Conservation (phyloP, 2,888 invertebrate species). For the Uloborus plumipes region DNA sequence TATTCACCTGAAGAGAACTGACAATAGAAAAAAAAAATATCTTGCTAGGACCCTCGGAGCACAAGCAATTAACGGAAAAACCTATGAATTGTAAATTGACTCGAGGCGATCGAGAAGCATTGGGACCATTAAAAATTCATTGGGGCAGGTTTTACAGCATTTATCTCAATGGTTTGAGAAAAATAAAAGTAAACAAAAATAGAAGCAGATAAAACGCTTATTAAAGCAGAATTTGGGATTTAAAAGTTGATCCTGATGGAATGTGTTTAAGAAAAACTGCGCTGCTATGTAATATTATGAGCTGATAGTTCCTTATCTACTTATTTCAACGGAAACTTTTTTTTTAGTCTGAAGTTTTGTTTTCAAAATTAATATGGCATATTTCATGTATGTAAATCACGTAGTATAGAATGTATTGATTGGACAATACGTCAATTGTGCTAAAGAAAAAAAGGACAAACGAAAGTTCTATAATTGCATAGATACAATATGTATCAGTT, state of each 20-base stretch:
- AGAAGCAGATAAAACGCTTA: constrained; percentile 7
- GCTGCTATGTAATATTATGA: too few relatives aligned
- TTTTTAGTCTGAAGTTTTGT: too few relatives aligned
- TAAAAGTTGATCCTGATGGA: constrained; percentile 8
- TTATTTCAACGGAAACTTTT: too few relatives aligned
- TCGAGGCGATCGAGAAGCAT: background rate
- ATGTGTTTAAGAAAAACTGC: constrained; percentile 4
- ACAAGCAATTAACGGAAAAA: constrained; percentile 3
- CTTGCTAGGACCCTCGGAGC: background rate
- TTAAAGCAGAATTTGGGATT: background rate
- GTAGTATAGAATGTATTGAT: too few relatives aligned
- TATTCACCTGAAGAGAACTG: too few relatives aligned
- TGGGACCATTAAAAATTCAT: constrained; percentile 21
- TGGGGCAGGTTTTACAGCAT: background rate
- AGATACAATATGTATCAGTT: too few relatives aligned
- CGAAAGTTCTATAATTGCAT: too few relatives aligned
- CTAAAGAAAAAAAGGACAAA: too few relatives aligned
- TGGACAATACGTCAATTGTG: too few relatives aligned
- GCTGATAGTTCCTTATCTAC: too few relatives aligned
- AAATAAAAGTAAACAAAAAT: constrained; percentile 7
- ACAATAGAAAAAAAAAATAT: background rate
- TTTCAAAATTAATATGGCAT: too few relatives aligned
- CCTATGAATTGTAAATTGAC: constrained; percentile 26
- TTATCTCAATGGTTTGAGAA: background rate
- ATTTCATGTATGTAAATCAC: too few relatives aligned